These are phyloP conservation scores for Dyspetes luteomarginatus DNA, from an alignment of 2,888 invertebrate species.

Conservation along the genomic window DNA sequence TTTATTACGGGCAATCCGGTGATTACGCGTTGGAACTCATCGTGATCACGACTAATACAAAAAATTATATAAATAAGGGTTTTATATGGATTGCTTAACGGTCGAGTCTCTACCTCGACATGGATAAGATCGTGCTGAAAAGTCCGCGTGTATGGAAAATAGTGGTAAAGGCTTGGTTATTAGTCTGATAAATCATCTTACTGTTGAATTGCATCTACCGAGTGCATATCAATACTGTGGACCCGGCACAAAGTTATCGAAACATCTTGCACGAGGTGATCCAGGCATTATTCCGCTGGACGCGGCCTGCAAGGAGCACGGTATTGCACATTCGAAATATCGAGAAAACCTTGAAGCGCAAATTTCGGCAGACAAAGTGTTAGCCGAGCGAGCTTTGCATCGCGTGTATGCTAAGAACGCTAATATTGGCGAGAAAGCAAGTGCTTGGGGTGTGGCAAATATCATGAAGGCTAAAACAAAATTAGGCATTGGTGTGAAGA, in stretches of 20 bases:
- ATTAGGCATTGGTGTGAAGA: conserved; percentile 70
- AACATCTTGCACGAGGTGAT: conserved; percentile 71
- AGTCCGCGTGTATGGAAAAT: no score
- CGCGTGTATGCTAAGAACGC: conserved; percentile 73
- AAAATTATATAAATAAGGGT: background rate
- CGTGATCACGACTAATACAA: background rate
- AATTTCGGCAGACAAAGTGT: conserved; percentile 77
- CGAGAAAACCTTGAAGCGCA: conserved; percentile 63
- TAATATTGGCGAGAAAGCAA: conserved; percentile 74
- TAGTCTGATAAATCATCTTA: conserved; percentile 62
- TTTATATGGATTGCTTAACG: background rate
- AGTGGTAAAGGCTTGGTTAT: conserved; percentile 55
- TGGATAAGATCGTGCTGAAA: no score
- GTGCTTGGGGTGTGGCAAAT: conserved; percentile 73
- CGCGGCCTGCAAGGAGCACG: conserved; percentile 69
- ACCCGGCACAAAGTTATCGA: conserved; percentile 69
- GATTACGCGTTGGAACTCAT: background rate
- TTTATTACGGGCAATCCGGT: background rate
- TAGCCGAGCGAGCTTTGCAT: conserved; percentile 75
- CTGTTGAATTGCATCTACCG: conserved; percentile 65
- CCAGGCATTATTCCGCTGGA: conserved; percentile 71
- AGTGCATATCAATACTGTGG: conserved; percentile 75
- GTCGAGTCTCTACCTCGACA: no score
- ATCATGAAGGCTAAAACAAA: conserved; percentile 76
- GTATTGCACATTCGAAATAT: conserved; percentile 67